These are phyloP conservation scores for Andrena hattorfiana DNA, from an alignment of 2,888 invertebrate species.

Conservation along the genomic window DNA sequence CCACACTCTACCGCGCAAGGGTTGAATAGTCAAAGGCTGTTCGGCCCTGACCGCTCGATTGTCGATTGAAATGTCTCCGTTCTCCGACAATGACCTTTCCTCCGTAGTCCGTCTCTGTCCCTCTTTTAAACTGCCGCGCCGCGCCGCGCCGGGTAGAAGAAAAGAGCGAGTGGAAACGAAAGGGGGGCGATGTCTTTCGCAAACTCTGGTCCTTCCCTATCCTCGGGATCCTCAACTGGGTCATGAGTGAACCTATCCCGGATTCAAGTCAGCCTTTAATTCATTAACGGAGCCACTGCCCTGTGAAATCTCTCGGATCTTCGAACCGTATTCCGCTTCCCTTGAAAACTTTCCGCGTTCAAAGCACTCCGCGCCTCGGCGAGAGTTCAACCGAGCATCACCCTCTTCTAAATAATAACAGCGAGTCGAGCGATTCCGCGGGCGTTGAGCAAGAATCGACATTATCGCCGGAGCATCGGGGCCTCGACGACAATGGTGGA, in stretches of 20 bases:
- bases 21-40: conserved; percentile 11
- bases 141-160: conserved; percentile 22
- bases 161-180: not conserved
- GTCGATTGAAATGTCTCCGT: conserved; percentile 52
- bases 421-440: no score
- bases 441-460: no score
- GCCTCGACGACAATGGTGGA: conserved; percentile 23
- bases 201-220: not conserved
- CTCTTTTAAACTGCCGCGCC: conserved; percentile 45
- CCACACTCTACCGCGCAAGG: not conserved
- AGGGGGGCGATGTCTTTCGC: not conserved
- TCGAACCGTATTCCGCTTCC: no score
- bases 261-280: conserved; percentile 8
- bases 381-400: no score
- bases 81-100: conserved; percentile 57
- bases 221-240: not conserved
- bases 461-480: conserved; percentile 10
- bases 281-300: not conserved
- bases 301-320: not conserved
- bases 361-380: no score
- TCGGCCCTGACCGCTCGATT: conserved; percentile 49
- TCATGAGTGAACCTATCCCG: not conserved
- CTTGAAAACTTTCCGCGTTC: no score
- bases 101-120: conserved; percentile 9
- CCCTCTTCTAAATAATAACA: no score